phyloP scores from a whole-genome alignment of 30 jellyfish, hydroid and myxozoan genomes.

The Calvadosia cruxmelitensis region DNA sequence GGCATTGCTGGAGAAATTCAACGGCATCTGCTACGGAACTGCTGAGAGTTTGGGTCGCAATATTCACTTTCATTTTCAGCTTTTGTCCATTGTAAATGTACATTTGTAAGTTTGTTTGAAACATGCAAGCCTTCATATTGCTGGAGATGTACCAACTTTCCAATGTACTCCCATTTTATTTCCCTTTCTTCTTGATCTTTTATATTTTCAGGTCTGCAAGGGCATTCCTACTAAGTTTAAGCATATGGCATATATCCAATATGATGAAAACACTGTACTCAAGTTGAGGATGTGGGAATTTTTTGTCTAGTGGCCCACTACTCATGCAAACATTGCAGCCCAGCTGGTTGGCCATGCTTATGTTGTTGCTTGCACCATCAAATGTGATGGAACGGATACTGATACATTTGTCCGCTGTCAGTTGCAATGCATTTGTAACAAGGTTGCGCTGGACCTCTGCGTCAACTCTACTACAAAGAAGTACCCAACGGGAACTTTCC shows the following conservation, averaged over 20 bases:
- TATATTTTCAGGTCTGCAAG: constrained; percentile 21
- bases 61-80: constrained; percentile 16
- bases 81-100: constrained; percentile 18
- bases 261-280: neutral
- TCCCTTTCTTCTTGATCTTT: neutral
- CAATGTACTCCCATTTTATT: constrained; percentile 2
- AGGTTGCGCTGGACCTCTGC: no score
- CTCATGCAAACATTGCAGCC: constrained; percentile 27
- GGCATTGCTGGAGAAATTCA: neutral
- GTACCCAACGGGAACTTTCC: no score
- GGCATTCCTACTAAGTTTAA: constrained; percentile 34
- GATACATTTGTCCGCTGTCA: no score
- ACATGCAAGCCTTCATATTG: constrained; percentile 4
- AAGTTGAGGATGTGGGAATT: neutral
- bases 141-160: constrained; percentile 2
- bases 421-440: no score
- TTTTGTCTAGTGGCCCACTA: neutral
- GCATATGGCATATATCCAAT: constrained; percentile 35
- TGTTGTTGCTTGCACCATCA: constrained; percentile 22
- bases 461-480: no score
- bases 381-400: no score
- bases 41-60: constrained; percentile 11
- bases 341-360: neutral
- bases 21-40: constrained; percentile 2
- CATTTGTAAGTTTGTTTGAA: constrained; percentile 6